Evolutionary conservation across 2,888 invertebrate genomes (phyloP).

Genomic region (Syrista parreyssii): DNA sequence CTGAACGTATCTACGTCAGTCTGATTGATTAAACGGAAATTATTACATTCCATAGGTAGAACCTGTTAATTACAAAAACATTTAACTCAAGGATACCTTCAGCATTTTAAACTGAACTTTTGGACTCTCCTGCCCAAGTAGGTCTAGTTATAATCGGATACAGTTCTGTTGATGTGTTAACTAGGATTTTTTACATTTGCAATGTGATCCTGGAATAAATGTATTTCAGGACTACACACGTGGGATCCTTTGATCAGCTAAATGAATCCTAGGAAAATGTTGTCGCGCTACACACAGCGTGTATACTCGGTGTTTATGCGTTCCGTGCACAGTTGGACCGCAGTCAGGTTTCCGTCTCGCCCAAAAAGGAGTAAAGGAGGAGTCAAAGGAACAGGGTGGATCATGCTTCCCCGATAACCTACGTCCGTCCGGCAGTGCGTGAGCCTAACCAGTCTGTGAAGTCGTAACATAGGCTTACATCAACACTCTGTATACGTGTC

Average conservation of each 20-base stretch:
- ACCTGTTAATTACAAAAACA: background rate
- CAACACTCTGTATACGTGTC: conserved; percentile 21
- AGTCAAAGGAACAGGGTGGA: conserved; percentile 40
- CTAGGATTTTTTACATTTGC: background rate
- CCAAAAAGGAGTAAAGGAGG: conserved; percentile 51
- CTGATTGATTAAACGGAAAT: background rate
- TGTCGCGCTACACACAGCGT: background rate
- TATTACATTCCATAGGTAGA: background rate
- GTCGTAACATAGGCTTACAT: conserved; percentile 11
- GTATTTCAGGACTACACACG: background rate
- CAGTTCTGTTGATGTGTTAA: background rate
- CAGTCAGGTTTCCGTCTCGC: conserved; percentile 46
- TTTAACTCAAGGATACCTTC: background rate
- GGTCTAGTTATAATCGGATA: background rate
- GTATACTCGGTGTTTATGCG: conserved; percentile 42
- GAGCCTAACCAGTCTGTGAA: conserved; percentile 44
- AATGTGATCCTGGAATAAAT: background rate
- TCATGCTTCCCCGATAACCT: conserved; percentile 60
- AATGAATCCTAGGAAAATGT: background rate
- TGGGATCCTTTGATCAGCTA: background rate
- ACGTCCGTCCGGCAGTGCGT: conserved; percentile 58
- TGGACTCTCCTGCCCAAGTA: background rate
- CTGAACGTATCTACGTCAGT: background rate
- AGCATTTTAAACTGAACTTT: background rate
- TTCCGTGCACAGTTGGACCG: conserved; percentile 57